A percentile compares a stretch with the other conserved stretches of the same genome.
phyloP scores from a whole-genome alignment of 2,113 vertebrate species.

The Stigmatopora nigra region DNA sequence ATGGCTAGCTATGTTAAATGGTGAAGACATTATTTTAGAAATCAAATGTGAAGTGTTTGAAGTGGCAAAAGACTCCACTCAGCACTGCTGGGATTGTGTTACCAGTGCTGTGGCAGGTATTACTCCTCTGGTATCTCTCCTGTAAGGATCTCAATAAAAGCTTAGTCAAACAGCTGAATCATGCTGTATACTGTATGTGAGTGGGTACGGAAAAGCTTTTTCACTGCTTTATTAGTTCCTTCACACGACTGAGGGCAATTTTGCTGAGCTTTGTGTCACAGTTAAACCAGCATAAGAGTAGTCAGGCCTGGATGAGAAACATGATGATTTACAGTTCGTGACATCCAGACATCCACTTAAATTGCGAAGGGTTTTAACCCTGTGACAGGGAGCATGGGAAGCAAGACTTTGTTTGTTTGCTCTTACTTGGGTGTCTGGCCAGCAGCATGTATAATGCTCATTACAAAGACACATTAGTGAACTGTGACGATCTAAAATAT shows the following conservation, averaged over 20 bases:
- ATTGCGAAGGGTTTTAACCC: conserved; percentile 14
- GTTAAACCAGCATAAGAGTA: conserved; percentile 35
- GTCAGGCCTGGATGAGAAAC: conserved; percentile 30
- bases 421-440: conserved; percentile 26
- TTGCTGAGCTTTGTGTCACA: conserved; percentile 37
- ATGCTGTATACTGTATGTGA: conserved; percentile 3
- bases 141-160: conserved; percentile 41
- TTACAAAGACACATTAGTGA: conserved; percentile 8
- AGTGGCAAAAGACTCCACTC: conserved; percentile 46
- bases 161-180: conserved; percentile 29
- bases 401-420: conserved; percentile 39
- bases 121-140: conserved; percentile 11
- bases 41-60: conserved; percentile 54
- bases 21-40: conserved; percentile 44
- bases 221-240: conserved; percentile 58
- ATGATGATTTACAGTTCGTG: conserved; percentile 28
- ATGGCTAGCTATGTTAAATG: conserved; percentile 45
- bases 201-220: conserved; percentile 10
- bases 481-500: conserved; percentile 17
- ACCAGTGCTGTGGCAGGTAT: conserved; percentile 30
- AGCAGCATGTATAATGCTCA: conserved; percentile 1
- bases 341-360: conserved; percentile 19
- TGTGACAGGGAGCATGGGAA: conserved; percentile 35
- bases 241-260: conserved; percentile 20
- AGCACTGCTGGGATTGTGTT: conserved; percentile 40